Base-by-base conservation (phyloP, 2,113 vertebrate species). In the Catagonus wagneri region DNA sequence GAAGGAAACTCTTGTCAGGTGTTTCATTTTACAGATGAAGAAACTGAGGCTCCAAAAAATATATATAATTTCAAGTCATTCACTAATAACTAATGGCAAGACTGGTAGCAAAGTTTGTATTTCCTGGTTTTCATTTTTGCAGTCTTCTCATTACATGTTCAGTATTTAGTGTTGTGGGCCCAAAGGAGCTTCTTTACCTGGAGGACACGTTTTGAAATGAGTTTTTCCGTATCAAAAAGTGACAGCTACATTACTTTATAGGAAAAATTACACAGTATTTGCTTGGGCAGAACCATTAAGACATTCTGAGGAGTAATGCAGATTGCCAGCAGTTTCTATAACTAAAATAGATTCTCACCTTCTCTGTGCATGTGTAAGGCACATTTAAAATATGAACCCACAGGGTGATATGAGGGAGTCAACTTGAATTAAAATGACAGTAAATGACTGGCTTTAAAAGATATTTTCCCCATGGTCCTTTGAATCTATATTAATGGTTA, bases 221-320 rank as follows among this genome's bases (percentile, higher is more conserved):
- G 32, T 32, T 52, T 84, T 87, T 76, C 8, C 12, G 22, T 87
- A 80, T 84, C 88, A 89, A 89, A 69, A 32, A 88, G 1, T 68
- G 54, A 60, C 19, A 96, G 25, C 56, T 94, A 52, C 7, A 68
- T 78, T 83, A 87, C 71, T 5, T 88, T 86, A 84, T 65, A 92
- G 61, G 65, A 16, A 97, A 94, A 94, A 92, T 95, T 58, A 81
- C 95, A 66, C 75, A 87, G 50, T 34, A 78, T 89, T 94, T 88
- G 10, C 68, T 65, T 89, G 11, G 63, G 58, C 13, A 94, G 60
- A 97, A 92, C 63, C 23, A 80, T 84, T 80, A 81, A 65, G 58
- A 27, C 66, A 68, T 61, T 23, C 27, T 83, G 58, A 85, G 76
- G 66, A 76, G 83, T 68, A 36, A 54, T 61, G 12, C 32, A 83